Conservation (phyloP, 2,888 invertebrate genomes). For the Hirudinaria manillensis region DNA sequence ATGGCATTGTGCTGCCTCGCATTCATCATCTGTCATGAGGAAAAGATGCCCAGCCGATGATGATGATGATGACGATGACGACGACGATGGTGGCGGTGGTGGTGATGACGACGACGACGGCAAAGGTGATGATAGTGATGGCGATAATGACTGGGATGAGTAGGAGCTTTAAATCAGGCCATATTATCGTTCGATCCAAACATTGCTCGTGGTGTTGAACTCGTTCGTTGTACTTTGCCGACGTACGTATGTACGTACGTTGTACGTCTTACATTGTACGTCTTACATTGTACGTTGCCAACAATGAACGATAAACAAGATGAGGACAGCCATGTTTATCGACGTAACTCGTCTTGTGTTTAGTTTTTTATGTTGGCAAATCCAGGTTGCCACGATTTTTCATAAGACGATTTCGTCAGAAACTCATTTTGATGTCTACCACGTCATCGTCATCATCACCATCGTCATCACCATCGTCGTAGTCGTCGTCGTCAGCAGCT, state of each 20-base stretch:
- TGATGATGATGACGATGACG: slow-evolving; percentile 2
- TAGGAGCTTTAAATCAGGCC: background rate
- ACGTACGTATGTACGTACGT: too few species aligned
- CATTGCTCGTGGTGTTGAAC: slow-evolving; percentile 7
- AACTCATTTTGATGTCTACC: background rate
- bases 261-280: too few species aligned
- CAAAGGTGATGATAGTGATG: slow-evolving; percentile 16
- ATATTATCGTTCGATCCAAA: background rate
- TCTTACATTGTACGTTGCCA: too few species aligned
- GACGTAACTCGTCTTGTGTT: too few species aligned
- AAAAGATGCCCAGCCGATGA: background rate
- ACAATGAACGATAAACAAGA: too few species aligned
- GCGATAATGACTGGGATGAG: background rate
- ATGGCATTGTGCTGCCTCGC: too few species aligned
- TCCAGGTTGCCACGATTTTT: too few species aligned
- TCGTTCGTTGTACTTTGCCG: too few species aligned
- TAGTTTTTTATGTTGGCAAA: too few species aligned
- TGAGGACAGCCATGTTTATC: too few species aligned
- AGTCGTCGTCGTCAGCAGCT: background rate
- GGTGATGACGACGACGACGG: background rate
- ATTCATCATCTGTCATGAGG: too few species aligned
- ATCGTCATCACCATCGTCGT: slow-evolving; percentile 28
- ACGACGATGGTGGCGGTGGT: slow-evolving; percentile 2
- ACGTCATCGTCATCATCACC: slow-evolving; percentile 16
- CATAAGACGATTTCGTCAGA: background rate